Evolutionary conservation across 2,888 invertebrate genomes (phyloP).

Genomic region (Rhabditoides inermis): DNA sequence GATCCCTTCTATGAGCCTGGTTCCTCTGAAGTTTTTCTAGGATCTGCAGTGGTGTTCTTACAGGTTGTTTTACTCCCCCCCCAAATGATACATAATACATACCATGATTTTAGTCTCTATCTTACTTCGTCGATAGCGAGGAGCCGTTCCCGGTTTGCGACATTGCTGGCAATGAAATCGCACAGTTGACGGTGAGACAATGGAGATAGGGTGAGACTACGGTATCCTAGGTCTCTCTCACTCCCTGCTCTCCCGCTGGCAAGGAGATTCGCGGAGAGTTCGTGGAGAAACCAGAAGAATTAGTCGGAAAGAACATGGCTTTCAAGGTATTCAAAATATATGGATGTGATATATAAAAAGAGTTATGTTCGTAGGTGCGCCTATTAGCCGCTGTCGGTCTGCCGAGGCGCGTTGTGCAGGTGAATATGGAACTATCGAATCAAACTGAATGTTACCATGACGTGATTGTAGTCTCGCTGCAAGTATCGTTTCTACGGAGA

Average conservation of each 20-base stretch:
- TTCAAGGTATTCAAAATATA: no score
- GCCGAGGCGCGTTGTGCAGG: slow-evolving; percentile 57
- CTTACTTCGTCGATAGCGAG: slow-evolving; percentile 57
- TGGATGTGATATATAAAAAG: no score
- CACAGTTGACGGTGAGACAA: slow-evolving; percentile 54
- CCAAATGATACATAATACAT: no score
- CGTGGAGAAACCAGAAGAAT: slow-evolving; percentile 55
- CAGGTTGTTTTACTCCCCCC: no score
- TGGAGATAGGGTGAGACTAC: no score
- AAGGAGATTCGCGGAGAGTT: slow-evolving; percentile 57
- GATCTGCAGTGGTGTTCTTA: slow-evolving; percentile 58
- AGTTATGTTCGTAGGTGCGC: no score
- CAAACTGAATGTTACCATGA: background rate
- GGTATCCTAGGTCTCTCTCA: no score
- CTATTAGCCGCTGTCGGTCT: slow-evolving; percentile 57
- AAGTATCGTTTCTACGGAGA: slow-evolving; percentile 58
- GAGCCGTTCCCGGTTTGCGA: slow-evolving; percentile 57
- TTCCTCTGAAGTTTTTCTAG: slow-evolving; percentile 57
- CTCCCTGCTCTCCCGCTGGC: slow-evolving; percentile 58
- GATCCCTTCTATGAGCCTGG: slow-evolving; percentile 60
- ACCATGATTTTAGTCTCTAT: no score
- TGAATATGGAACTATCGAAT: slow-evolving; percentile 11
- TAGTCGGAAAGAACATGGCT: slow-evolving; percentile 55
- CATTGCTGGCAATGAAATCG: slow-evolving; percentile 42
- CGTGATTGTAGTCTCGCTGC: slow-evolving; percentile 33